A percentile compares a stretch with the other conserved stretches of the same genome.
Evolutionary conservation across 2,797 vertebrate species (phyloP).

Genomic region (Kryptopterus vitreolus): DNA sequence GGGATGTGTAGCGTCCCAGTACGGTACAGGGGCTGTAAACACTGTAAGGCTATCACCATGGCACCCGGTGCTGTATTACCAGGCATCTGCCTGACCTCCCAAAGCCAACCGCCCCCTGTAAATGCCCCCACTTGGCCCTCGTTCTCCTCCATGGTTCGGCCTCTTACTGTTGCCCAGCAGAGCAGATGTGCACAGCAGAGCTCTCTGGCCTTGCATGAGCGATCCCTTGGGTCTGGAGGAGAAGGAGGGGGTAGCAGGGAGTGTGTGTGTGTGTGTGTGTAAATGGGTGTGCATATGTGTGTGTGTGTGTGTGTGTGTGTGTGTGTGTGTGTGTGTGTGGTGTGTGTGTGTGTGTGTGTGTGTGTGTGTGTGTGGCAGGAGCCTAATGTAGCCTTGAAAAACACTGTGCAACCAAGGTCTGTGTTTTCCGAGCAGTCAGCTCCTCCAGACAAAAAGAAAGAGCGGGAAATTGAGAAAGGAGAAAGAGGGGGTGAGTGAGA

Average conservation of each 20-base stretch:
- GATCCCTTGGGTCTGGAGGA: slow-evolving; percentile 60
- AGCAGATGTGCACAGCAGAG: slow-evolving; percentile 76
- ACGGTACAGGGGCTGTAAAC: slow-evolving; percentile 72
- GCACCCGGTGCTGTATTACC: slow-evolving; percentile 66
- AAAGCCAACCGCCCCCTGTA: slow-evolving; percentile 61
- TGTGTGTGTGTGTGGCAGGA: slow-evolving; percentile 31
- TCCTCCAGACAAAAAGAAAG: slow-evolving; percentile 39
- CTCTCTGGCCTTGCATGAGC: slow-evolving; percentile 66
- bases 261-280: slow-evolving; percentile 29
- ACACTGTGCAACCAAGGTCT: slow-evolving; percentile 59
- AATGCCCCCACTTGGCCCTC: slow-evolving; percentile 62
- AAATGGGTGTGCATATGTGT: neutral
- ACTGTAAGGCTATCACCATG: slow-evolving; percentile 78
- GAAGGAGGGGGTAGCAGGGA: slow-evolving; percentile 42
- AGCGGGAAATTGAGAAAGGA: slow-evolving; percentile 53
- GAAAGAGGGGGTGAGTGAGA: neutral
- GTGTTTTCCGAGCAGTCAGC: slow-evolving; percentile 55
- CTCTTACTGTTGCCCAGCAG: slow-evolving; percentile 63
- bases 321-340: slow-evolving; percentile 31
- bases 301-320: slow-evolving; percentile 28
- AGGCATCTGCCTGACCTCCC: slow-evolving; percentile 68
- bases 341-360: slow-evolving; percentile 29
- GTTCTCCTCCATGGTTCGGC: slow-evolving; percentile 44
- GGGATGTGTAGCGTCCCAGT: slow-evolving; percentile 53
- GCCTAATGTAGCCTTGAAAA: slow-evolving; percentile 64